Conservation (phyloP, 2,888 invertebrate genomes). For the Sarcophaga subvicina region DNA sequence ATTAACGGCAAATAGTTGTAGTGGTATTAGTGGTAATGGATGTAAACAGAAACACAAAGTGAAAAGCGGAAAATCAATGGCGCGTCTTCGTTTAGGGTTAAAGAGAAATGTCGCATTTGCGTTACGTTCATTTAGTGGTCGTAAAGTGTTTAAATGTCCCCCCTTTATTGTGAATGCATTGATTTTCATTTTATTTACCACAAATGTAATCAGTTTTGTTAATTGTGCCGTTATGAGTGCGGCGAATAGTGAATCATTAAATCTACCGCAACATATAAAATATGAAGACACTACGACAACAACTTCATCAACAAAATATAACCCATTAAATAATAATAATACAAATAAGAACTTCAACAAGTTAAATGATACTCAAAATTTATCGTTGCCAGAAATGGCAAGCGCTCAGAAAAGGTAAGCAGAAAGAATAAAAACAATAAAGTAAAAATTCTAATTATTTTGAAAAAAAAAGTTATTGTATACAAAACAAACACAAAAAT, state of each 20-base stretch:
- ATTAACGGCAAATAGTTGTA: slow-evolving; percentile 20
- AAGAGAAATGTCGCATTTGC: background rate
- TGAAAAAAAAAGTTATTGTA: background rate
- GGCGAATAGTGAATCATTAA: slow-evolving; percentile 66
- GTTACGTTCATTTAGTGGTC: slow-evolving; percentile 17
- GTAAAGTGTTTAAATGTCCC: slow-evolving; percentile 16
- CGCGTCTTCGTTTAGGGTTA: slow-evolving; percentile 69
- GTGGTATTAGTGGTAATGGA: slow-evolving; percentile 34
- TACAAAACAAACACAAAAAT: no score
- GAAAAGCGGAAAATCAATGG: slow-evolving; percentile 75
- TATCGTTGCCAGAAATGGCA: slow-evolving; percentile 41
- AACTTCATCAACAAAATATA: slow-evolving; percentile 36
- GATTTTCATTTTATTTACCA: slow-evolving; percentile 66
- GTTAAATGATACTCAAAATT: slow-evolving; percentile 61
- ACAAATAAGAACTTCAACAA: slow-evolving; percentile 56
- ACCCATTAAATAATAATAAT: slow-evolving; percentile 22
- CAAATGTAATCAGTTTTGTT: slow-evolving; percentile 60
- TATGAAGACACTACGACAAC: slow-evolving; percentile 43
- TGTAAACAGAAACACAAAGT: slow-evolving; percentile 63
- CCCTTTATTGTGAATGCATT: slow-evolving; percentile 54
- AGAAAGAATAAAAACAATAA: background rate
- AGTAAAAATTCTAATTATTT: background rate
- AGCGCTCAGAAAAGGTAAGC: slow-evolving; percentile 62
- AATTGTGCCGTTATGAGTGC: slow-evolving; percentile 58
- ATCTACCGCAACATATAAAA: slow-evolving; percentile 45